These are phyloP conservation scores for Lophius americanus DNA, from an alignment of 2,797 vertebrate species.

Conservation along the genomic window DNA sequence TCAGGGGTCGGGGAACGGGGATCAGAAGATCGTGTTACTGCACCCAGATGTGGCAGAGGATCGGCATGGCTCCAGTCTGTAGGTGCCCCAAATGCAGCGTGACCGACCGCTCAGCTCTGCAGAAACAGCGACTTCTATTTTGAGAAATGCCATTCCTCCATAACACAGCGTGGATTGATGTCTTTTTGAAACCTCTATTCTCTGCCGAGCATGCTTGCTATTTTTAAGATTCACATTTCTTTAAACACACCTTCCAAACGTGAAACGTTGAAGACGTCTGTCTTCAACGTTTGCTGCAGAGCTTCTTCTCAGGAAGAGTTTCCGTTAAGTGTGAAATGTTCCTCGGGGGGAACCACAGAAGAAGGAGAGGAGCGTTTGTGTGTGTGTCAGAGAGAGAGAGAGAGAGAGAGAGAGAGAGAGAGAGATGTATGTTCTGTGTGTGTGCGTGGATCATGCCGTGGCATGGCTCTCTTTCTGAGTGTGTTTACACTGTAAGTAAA, in stretches of 20 bases:
- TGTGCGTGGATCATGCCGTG: conserved; percentile 29
- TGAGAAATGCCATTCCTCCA: conserved; percentile 41
- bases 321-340: conserved; percentile 17
- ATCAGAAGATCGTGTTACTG: conserved; percentile 63
- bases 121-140: conserved; percentile 52
- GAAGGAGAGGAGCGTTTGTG: conserved; percentile 8
- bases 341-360: conserved; percentile 7
- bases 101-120: conserved; percentile 36
- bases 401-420: not conserved
- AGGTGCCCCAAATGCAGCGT: conserved; percentile 57
- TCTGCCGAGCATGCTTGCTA: conserved; percentile 7
- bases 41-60: conserved; percentile 70
- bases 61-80: conserved; percentile 52
- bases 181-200: conserved; percentile 24
- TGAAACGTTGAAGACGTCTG: not conserved
- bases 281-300: conserved; percentile 2
- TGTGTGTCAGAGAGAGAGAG: not conserved
- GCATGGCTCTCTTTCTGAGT: conserved; percentile 33
- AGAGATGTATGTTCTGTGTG: not conserved
- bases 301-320: conserved; percentile 2
- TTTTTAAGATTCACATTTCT: conserved; percentile 43
- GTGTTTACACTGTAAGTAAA: conserved; percentile 55
- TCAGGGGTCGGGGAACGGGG: conserved; percentile 60
- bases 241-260: conserved; percentile 4
- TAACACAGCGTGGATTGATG: conserved; percentile 13